Percentiles rank a stretch among this genome's conserved stretches.
Conservation (phyloP, 1,140 invertebrate genomes). For the Elysia chlorotica region DNA sequence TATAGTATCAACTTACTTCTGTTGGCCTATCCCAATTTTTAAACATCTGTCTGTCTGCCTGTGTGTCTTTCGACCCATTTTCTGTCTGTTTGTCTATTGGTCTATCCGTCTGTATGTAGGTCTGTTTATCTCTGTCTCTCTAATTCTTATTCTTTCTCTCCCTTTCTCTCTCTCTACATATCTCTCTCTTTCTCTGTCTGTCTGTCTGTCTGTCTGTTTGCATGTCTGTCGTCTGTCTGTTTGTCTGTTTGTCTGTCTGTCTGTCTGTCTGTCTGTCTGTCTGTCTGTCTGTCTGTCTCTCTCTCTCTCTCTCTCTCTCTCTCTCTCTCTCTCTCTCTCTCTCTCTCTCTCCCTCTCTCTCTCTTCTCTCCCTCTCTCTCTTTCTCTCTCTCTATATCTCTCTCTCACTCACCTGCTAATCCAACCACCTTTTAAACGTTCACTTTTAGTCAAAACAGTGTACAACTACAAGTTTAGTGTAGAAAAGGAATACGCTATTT, state of each 20-base stretch:
- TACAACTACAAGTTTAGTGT: too few species aligned
- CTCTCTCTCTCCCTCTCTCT: background rate
- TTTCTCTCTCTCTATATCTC: background rate
- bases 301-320: background rate
- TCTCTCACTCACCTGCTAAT: background rate
- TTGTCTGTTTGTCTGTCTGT: background rate
- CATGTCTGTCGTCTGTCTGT: background rate
- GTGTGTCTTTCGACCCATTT: background rate
- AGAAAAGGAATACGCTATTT: too few species aligned
- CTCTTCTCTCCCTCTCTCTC: background rate
- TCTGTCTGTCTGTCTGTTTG: background rate
- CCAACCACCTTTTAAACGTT: too few species aligned
- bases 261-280: background rate
- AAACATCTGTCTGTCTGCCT: conserved; percentile 8
- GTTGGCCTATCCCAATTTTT: too few species aligned
- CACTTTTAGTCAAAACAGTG: too few species aligned
- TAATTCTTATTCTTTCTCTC: background rate
- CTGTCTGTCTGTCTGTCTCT: background rate
- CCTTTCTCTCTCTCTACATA: background rate
- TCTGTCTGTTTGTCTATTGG: too few species aligned
- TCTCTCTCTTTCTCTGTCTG: background rate
- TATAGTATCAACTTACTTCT: too few species aligned
- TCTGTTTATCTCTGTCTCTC: conserved; percentile 11
- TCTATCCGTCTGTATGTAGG: background rate
- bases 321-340: background rate